A percentile compares a stretch with the other conserved stretches of the same genome.
Conservation (phyloP, 2,888 invertebrate species). For the Troides helena region DNA sequence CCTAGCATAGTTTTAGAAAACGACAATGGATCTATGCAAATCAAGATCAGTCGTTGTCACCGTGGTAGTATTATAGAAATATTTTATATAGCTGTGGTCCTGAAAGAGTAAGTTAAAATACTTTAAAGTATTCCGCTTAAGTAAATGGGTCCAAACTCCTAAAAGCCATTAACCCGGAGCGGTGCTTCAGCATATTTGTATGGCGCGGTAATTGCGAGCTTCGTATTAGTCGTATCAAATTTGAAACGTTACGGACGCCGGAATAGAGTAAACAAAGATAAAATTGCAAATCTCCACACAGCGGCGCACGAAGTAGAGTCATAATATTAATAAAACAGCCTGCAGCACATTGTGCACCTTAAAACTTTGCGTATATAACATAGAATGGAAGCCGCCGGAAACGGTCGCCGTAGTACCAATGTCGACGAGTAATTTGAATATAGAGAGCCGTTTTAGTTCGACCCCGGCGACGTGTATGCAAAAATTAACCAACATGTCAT, state of each 20-base stretch:
- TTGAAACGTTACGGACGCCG: conserved; percentile 7
- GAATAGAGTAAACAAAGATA: conserved; percentile 14
- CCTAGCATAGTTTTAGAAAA: no score
- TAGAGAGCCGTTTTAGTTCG: conserved; percentile 27
- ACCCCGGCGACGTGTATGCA: conserved; percentile 23
- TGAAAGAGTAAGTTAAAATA: no score
- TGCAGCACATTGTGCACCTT: conserved; percentile 2
- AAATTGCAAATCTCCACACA: conserved; percentile 18
- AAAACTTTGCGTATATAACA: neutral
- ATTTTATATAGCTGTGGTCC: no score
- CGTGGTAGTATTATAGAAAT: no score
- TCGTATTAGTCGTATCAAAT: conserved; percentile 6
- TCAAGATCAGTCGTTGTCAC: no score
- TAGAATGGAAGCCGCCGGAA: conserved; percentile 10
- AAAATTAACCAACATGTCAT: conserved; percentile 25
- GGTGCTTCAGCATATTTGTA: neutral
- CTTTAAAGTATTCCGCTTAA: no score
- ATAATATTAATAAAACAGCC: conserved; percentile 12
- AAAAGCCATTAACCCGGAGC: no score
- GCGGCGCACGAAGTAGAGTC: conserved; percentile 21
- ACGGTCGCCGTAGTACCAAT: conserved; percentile 12
- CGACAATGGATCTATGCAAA: no score
- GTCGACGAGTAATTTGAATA: conserved; percentile 29
- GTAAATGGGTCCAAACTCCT: no score
- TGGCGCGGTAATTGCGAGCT: conserved; percentile 6